These are phyloP conservation scores for Rhaphigaster nebulosa DNA, from an alignment of 2,888 invertebrate species.

Conservation along the genomic window DNA sequence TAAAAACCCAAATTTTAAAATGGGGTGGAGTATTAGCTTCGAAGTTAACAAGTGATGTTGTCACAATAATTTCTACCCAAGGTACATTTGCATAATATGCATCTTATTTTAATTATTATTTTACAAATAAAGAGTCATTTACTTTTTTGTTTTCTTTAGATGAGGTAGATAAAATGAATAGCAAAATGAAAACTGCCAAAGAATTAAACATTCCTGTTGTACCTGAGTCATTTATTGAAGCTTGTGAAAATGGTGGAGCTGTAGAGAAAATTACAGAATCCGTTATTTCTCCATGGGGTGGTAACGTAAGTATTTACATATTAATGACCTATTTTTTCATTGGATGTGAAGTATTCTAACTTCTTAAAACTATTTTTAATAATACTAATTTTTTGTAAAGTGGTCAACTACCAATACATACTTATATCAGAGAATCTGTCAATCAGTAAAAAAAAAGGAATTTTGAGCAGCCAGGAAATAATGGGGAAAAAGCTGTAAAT, in stretches of 20 bases:
- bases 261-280: constrained; percentile 78
- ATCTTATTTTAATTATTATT: background rate
- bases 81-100: constrained; percentile 66
- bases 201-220: constrained; percentile 84
- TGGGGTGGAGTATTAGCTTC: constrained; percentile 82
- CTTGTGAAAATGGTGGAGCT: constrained; percentile 72
- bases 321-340: background rate
- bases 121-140: background rate
- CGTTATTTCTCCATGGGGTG: constrained; percentile 86
- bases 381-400: background rate
- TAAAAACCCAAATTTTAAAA: constrained; percentile 79
- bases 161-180: constrained; percentile 78
- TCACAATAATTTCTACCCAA: constrained; percentile 82
- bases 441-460: background rate
- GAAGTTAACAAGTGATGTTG: constrained; percentile 76
- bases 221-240: constrained; percentile 80
- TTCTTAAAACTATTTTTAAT: background rate
- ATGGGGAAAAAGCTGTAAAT: no score
- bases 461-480: background rate
- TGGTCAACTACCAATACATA: background rate
- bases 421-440: background rate
- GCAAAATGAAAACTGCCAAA: constrained; percentile 78
- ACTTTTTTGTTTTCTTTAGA: constrained; percentile 67
- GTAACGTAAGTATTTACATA: constrained; percentile 75
- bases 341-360: background rate